These are phyloP conservation scores for Ursus arctos DNA, from an alignment of 2,113 vertebrate species.

Conservation along the genomic window DNA sequence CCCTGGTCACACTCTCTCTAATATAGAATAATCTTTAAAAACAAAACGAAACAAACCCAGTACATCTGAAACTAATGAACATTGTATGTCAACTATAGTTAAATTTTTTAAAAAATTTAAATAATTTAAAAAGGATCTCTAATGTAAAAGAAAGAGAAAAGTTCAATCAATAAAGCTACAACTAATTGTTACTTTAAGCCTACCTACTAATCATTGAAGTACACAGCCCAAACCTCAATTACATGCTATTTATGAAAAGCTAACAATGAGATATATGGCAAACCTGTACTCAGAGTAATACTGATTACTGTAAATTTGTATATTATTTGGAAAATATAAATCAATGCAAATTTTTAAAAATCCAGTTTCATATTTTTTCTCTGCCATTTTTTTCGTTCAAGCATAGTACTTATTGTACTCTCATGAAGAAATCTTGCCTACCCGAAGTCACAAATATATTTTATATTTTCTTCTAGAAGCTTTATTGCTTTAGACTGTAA, in stretches of 20 bases:
- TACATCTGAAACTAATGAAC: neutral
- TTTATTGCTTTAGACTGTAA: slow-evolving; percentile 3
- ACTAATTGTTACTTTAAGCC: neutral
- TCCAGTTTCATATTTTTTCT: neutral
- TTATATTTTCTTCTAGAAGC: neutral
- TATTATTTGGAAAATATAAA: neutral
- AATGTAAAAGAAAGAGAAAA: neutral
- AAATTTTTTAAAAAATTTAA: neutral
- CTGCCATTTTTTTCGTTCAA: neutral
- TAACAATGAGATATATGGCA: neutral
- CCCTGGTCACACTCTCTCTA: neutral
- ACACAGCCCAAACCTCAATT: neutral
- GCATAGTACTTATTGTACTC: neutral
- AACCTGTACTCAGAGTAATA: neutral
- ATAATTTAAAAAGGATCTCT: neutral
- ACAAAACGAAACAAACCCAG: neutral
- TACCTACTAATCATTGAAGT: neutral
- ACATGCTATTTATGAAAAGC: neutral
- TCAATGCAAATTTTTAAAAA: neutral
- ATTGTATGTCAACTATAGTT: neutral
- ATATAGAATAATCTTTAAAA: neutral
- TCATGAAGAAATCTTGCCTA: neutral
- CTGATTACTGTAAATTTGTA: neutral
- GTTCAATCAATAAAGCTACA: neutral
- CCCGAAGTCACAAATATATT: neutral